Percentiles rank a stretch among this genome's conserved stretches.
Evolutionary conservation across 2,113 vertebrate genomes (phyloP).

Genomic region (Leiothrix lutea): DNA sequence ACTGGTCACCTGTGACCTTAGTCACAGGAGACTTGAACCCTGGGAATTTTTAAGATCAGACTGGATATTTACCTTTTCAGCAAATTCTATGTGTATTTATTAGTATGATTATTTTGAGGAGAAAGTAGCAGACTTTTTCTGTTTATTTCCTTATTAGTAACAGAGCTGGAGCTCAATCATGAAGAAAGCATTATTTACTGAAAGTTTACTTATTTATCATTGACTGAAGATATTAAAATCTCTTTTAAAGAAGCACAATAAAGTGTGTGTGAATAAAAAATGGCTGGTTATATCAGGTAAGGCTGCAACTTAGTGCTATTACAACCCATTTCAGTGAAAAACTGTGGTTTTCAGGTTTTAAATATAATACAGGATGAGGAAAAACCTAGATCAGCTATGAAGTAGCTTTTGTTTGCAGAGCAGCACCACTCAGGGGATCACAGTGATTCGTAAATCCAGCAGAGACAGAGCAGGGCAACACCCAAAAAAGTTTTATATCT

Average conservation of each 20-base stretch:
- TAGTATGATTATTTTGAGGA: background rate
- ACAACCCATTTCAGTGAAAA: background rate
- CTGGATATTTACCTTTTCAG: background rate
- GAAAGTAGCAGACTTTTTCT: background rate
- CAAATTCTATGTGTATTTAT: background rate
- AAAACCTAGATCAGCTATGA: background rate
- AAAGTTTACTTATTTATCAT: background rate
- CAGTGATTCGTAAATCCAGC: background rate
- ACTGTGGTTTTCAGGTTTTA: background rate
- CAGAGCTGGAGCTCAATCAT: background rate
- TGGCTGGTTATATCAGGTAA: background rate
- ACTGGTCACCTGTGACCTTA: background rate
- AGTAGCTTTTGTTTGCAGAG: background rate
- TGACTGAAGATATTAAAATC: background rate
- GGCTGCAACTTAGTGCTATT: background rate
- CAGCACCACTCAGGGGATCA: background rate
- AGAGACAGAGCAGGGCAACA: background rate
- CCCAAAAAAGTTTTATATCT: background rate
- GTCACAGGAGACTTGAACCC: background rate
- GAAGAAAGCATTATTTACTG: background rate
- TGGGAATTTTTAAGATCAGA: background rate
- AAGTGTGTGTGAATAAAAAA: background rate
- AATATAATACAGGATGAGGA: background rate
- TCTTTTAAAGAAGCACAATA: background rate
- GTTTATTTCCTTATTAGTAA: background rate